Conservation (phyloP, 1,140 invertebrate species). For the Aphelenchoides avenae region DNA sequence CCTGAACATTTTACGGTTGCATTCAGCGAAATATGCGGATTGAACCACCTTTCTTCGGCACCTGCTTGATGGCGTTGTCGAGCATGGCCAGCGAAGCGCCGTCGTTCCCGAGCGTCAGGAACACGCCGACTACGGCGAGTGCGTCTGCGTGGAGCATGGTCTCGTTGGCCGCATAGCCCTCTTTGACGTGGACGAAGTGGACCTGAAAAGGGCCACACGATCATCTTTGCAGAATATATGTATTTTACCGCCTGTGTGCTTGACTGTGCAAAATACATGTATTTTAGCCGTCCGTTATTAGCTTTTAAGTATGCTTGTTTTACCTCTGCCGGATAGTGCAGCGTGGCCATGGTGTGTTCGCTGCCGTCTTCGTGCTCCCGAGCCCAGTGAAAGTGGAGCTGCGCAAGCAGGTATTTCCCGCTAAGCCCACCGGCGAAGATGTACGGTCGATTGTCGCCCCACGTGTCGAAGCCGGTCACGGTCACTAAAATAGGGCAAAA, state of each 20-base stretch:
- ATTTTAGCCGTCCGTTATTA: no score
- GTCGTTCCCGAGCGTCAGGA: slow-evolving; percentile 43
- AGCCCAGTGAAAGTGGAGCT: slow-evolving; percentile 82
- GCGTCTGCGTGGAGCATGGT: slow-evolving; percentile 43
- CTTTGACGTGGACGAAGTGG: slow-evolving; percentile 57
- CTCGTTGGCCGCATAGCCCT: slow-evolving; percentile 35
- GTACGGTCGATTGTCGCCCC: slow-evolving; percentile 52
- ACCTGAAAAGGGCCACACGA: no score
- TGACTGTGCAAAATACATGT: no score
- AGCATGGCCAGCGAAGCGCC: slow-evolving; percentile 33
- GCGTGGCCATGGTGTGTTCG: slow-evolving; percentile 77
- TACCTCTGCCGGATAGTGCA: slow-evolving; percentile 61
- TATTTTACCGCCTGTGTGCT: no score
- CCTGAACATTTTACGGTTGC: not conserved
- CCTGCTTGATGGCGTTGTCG: slow-evolving; percentile 33
- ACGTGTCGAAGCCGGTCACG: slow-evolving; percentile 50
- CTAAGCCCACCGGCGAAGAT: slow-evolving; percentile 69
- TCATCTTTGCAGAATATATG: no score
- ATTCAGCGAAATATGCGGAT: not conserved
- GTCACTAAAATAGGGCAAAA: no score
- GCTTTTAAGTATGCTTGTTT: no score
- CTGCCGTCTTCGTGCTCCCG: slow-evolving; percentile 74
- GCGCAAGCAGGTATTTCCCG: slow-evolving; percentile 72
- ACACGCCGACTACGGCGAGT: slow-evolving; percentile 56
- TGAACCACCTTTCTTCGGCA: slow-evolving; percentile 26